phyloP scores from a whole-genome alignment of 2,888 invertebrate species.

The Sympetrum striolatum region DNA sequence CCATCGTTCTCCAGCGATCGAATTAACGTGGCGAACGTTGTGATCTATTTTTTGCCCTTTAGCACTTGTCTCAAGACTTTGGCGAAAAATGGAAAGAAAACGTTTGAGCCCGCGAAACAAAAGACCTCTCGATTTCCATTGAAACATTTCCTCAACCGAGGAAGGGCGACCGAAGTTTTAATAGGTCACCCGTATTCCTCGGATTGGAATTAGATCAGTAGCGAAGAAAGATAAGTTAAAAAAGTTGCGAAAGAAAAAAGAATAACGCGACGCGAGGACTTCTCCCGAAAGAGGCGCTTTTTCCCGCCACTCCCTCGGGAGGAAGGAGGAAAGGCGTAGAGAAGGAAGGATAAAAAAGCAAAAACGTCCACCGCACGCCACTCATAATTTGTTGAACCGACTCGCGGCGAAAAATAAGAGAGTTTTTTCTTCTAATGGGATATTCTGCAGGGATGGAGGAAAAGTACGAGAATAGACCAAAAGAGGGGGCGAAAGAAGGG shows the following conservation, averaged over 20 bases:
- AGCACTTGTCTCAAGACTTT: too few relatives aligned
- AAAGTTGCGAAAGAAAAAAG: background rate
- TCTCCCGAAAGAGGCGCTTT: background rate
- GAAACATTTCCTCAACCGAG: background rate
- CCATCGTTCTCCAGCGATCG: too few relatives aligned
- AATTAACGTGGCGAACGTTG: too few relatives aligned
- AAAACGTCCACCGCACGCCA: background rate
- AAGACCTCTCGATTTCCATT: background rate
- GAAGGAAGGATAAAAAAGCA: background rate
- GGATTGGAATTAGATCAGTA: background rate
- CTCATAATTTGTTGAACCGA: background rate
- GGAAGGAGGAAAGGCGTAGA: background rate
- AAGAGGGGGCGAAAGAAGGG: background rate
- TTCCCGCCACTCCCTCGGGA: background rate
- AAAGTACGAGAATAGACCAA: background rate
- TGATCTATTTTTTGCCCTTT: too few relatives aligned
- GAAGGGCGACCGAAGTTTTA: background rate
- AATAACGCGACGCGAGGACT: background rate
- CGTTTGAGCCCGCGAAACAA: too few relatives aligned
- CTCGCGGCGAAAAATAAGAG: background rate
- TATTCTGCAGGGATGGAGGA: background rate
- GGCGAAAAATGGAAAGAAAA: too few relatives aligned
- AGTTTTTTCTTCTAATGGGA: background rate
- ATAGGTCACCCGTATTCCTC: background rate
- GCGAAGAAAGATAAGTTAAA: background rate